phyloP scores from a whole-genome alignment of 2,113 vertebrate species.

The Anoura caudifer region DNA sequence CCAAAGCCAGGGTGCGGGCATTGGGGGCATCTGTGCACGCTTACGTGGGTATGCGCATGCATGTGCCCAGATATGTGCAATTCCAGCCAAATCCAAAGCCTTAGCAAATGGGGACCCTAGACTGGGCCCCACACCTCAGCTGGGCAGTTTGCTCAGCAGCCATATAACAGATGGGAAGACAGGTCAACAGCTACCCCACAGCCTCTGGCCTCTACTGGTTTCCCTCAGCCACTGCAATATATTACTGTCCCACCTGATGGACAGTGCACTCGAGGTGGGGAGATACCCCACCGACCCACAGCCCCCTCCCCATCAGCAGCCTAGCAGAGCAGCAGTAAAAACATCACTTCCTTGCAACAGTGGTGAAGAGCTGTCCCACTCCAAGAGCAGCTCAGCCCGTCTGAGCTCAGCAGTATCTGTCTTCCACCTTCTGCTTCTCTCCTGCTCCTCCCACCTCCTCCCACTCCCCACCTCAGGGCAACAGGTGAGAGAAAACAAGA shows the following conservation, averaged over 20 bases:
- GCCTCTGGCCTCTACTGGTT: neutral
- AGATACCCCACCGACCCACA: neutral
- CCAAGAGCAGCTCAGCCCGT: neutral
- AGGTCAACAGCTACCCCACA: neutral
- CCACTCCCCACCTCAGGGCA: neutral
- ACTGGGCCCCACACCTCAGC: neutral
- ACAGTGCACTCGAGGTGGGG: neutral
- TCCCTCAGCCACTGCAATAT: neutral
- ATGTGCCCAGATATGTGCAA: neutral
- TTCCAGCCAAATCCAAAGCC: constrained; percentile 3
- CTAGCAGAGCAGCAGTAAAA: neutral
- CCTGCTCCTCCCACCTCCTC: neutral
- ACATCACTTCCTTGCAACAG: fast-evolving
- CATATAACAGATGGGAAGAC: neutral
- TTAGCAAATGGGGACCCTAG: neutral
- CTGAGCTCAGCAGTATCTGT: neutral
- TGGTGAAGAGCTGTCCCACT: neutral
- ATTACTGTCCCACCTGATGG: neutral
- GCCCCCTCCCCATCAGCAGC: neutral
- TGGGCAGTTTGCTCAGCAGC: neutral
- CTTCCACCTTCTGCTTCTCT: neutral
- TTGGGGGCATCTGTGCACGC: fast-evolving
- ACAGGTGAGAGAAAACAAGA: neutral
- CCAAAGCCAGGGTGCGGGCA: neutral
- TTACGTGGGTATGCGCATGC: neutral